phyloP scores from a whole-genome alignment of 2,113 vertebrate genomes.

The Oreochromis tanganicae region DNA sequence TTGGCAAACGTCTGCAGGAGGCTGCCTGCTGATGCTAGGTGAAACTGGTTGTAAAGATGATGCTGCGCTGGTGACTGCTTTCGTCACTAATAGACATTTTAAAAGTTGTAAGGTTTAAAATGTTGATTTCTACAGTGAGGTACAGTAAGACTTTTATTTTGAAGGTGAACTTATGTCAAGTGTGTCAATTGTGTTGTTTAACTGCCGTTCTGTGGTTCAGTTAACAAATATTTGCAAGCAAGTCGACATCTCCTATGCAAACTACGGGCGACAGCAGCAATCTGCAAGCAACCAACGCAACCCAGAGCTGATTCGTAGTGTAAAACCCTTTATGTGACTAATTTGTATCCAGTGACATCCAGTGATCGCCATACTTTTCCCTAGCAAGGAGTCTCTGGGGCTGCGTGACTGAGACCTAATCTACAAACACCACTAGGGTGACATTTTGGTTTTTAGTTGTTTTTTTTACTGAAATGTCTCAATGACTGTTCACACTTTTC shows the following conservation, averaged over 20 bases:
- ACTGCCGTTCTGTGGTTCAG: background rate
- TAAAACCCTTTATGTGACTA: background rate
- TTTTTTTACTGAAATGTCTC: background rate
- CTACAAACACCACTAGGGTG: background rate
- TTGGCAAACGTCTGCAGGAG: background rate
- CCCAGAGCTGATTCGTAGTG: background rate
- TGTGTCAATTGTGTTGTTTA: background rate
- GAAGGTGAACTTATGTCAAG: background rate
- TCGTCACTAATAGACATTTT: background rate
- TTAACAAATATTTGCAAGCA: background rate
- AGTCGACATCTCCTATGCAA: background rate
- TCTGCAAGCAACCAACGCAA: fast-evolving
- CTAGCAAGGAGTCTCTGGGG: background rate
- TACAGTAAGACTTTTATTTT: background rate
- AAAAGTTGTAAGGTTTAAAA: background rate
- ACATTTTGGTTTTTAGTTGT: background rate
- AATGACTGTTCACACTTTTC: background rate
- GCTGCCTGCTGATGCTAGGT: background rate
- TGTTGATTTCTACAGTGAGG: background rate
- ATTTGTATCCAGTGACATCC: background rate
- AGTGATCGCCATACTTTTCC: background rate
- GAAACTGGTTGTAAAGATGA: background rate
- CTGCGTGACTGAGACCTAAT: background rate
- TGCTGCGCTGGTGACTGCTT: background rate
- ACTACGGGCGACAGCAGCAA: background rate